phyloP scores from a whole-genome alignment of 2,888 invertebrate species.

The Ellobium chinense region DNA sequence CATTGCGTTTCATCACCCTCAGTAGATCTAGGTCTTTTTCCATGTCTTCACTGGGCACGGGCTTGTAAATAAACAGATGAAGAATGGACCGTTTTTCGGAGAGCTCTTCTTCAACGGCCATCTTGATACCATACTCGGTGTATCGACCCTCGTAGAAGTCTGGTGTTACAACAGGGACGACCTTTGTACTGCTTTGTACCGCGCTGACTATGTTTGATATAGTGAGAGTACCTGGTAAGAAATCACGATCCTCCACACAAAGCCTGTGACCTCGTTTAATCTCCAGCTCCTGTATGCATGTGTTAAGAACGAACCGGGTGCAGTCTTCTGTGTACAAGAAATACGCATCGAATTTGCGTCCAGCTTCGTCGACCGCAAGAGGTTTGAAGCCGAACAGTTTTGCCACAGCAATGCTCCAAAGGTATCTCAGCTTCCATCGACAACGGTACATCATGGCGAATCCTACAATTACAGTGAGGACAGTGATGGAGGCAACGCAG shows the following conservation, averaged over 20 bases:
- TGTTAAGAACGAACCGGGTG: background rate
- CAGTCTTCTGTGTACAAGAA: background rate
- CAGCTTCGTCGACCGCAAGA: too few relatives aligned
- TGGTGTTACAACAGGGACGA: conserved; percentile 18
- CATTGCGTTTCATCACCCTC: background rate
- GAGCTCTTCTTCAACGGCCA: conserved; percentile 25
- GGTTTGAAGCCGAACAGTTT: background rate
- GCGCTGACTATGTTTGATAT: conserved; percentile 2
- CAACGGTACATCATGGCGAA: background rate
- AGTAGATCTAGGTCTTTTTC: background rate
- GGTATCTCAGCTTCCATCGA: conserved; percentile 10
- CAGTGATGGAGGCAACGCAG: background rate
- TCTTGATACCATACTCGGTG: conserved; percentile 27
- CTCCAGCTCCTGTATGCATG: background rate
- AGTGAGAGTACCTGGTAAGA: conserved; percentile 14
- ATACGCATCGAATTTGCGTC: conserved; percentile 11
- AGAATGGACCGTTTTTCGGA: conserved; percentile 11
- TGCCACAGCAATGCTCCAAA: conserved; percentile 1
- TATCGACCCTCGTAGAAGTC: conserved; percentile 8
- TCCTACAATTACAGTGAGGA: background rate
- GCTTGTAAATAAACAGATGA: conserved; percentile 19
- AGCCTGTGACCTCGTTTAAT: conserved; percentile 2
- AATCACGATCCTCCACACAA: conserved; percentile 7
- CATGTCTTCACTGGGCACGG: background rate
- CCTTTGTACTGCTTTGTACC: conserved; percentile 15